Evolutionary conservation across 92 coral and sea anemone genomes (phyloP).

Genomic region (Actinernus sp.): DNA sequence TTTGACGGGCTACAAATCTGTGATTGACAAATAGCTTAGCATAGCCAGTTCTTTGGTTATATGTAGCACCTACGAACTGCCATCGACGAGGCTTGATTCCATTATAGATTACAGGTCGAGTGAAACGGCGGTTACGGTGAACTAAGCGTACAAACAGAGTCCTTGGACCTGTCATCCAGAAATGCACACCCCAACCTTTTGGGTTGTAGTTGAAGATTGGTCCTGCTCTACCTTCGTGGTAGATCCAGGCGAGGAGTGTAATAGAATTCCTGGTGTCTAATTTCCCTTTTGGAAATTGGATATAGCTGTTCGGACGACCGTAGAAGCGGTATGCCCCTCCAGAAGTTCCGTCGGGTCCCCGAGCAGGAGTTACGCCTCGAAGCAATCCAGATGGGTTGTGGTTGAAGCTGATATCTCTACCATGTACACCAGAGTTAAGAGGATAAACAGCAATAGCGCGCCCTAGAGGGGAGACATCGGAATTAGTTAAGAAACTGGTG

Average conservation of each 20-base stretch:
- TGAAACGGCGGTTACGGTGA: conserved; percentile 33
- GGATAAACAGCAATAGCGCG: conserved; percentile 74
- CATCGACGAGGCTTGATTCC: conserved; percentile 19
- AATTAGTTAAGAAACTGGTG: background rate
- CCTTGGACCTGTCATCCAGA: conserved; percentile 49
- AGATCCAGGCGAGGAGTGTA: conserved; percentile 78
- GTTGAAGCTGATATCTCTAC: conserved; percentile 60
- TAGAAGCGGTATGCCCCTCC: conserved; percentile 57
- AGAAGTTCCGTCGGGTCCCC: conserved; percentile 61
- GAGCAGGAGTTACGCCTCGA: conserved; percentile 32
- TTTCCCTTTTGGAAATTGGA: conserved; percentile 68
- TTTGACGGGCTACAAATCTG: conserved; percentile 18
- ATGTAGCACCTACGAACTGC: conserved; percentile 57
- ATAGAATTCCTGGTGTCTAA: conserved; percentile 74
- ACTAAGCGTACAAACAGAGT: conserved; percentile 45
- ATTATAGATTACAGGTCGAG: conserved; percentile 8
- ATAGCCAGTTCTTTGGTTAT: conserved; percentile 23
- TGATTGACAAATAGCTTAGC: conserved; percentile 44
- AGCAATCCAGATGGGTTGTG: conserved; percentile 47
- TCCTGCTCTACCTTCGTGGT: conserved; percentile 70
- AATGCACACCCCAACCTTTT: conserved; percentile 57
- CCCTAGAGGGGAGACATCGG: background rate
- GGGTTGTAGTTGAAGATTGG: conserved; percentile 81
- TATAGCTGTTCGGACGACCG: conserved; percentile 65
- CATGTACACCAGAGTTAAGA: conserved; percentile 36